Conservation (phyloP, 2,888 invertebrate genomes). For the Hyalella azteca region DNA sequence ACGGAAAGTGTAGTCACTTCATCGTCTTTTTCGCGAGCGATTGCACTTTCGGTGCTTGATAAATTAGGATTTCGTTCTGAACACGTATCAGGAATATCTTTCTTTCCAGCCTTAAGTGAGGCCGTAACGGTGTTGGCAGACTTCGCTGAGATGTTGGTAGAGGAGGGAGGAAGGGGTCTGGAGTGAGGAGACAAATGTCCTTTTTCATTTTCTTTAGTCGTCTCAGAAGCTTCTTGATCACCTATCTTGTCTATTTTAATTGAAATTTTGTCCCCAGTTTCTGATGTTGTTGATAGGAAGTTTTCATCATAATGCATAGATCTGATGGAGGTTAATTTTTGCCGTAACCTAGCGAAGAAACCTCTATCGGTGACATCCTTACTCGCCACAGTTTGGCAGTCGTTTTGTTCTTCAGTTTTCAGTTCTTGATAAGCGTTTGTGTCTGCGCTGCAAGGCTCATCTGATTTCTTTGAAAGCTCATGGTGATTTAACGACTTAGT, state of each 20-base stretch:
- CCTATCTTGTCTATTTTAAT: neutral
- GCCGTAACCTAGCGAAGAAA: neutral
- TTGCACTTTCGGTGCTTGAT: neutral
- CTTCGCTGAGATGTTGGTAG: neutral
- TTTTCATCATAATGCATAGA: neutral
- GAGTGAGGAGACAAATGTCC: neutral
- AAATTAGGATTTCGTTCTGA: neutral
- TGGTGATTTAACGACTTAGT: too few species aligned
- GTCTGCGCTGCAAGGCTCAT: neutral
- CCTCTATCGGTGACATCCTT: neutral
- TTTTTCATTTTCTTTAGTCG: neutral
- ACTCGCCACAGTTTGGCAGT: neutral
- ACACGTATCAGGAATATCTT: neutral
- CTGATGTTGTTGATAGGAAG: neutral
- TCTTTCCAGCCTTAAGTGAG: neutral
- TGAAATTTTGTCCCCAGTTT: neutral
- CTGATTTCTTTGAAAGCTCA: too few species aligned
- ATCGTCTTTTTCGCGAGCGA: neutral
- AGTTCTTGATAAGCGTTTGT: neutral
- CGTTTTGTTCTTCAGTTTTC: neutral
- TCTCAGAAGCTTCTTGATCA: neutral
- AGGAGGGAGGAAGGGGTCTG: neutral
- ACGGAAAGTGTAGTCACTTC: neutral
- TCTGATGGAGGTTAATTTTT: neutral
- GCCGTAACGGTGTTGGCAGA: neutral